Evolutionary conservation across 2,797 vertebrate genomes (phyloP).

Genomic region (Poecilia wingei): DNA sequence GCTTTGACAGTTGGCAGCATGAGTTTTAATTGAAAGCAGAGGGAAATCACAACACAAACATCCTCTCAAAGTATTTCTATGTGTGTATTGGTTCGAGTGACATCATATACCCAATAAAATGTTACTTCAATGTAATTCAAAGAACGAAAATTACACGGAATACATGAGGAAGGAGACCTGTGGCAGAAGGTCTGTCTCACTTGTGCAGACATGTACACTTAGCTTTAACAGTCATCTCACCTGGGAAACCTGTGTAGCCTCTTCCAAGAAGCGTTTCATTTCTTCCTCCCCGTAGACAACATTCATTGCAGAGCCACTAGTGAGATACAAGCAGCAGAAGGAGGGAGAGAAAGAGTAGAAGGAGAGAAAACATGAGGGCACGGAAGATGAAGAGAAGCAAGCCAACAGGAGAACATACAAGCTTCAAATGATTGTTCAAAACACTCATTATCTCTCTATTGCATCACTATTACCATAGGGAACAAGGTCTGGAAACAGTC

Average conservation of each 20-base stretch:
- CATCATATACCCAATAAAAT: not conserved
- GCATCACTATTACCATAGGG: conserved; percentile 75
- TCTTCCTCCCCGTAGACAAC: conserved; percentile 90
- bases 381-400: conserved; percentile 64
- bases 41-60: conserved; percentile 33
- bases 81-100: not conserved
- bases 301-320: conserved; percentile 95
- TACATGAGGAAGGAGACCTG: not conserved
- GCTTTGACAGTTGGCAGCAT: conserved; percentile 49
- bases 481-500: conserved; percentile 71
- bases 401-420: conserved; percentile 65
- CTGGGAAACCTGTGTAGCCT: conserved; percentile 94
- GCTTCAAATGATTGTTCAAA: conserved; percentile 73
- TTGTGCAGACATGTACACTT: conserved; percentile 15
- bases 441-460: conserved; percentile 76
- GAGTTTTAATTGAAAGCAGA: conserved; percentile 63
- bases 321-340: conserved; percentile 33
- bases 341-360: conserved; percentile 4
- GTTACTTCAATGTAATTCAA: not conserved
- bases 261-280: conserved; percentile 94
- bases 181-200: conserved; percentile 6
- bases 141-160: conserved; percentile 2
- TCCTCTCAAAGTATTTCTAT: not conserved
- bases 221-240: conserved; percentile 73
- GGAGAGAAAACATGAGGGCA: conserved; percentile 58